These are phyloP conservation scores for Aurelia coerulea DNA, from an alignment of 30 jellyfish, hydroid and myxozoan species.

Conservation along the genomic window DNA sequence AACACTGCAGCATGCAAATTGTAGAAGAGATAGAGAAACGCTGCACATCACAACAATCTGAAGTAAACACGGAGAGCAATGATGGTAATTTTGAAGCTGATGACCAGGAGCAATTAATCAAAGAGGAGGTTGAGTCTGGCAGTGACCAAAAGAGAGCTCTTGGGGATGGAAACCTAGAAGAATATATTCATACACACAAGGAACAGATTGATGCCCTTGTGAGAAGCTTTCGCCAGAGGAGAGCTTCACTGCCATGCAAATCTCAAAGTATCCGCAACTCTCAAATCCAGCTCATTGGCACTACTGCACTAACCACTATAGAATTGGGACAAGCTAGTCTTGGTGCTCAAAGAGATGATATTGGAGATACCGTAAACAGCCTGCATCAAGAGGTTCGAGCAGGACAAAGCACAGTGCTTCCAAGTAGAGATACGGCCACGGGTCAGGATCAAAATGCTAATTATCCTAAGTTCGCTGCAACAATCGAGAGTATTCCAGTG, in stretches of 20 bases:
- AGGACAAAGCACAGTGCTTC: not conserved
- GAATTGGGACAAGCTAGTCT: not conserved
- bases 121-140: not conserved
- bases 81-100: not conserved
- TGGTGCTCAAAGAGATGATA: too few relatives aligned
- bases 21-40: not conserved
- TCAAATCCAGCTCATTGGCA: not conserved
- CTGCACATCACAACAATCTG: not conserved
- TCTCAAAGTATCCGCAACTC: too few relatives aligned
- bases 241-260: slow-evolving; percentile 6
- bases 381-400: too few relatives aligned
- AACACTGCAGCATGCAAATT: not conserved
- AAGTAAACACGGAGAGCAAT: not conserved
- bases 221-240: slow-evolving; percentile 4
- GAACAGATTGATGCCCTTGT: slow-evolving; percentile 23
- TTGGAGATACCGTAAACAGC: too few relatives aligned
- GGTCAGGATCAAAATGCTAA: not conserved
- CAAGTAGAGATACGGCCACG: not conserved
- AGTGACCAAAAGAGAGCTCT: not conserved
- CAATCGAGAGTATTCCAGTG: not conserved
- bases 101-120: too few relatives aligned
- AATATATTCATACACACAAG: not conserved
- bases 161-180: not conserved
- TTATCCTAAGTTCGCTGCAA: not conserved
- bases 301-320: not conserved